phyloP scores from a whole-genome alignment of 2,113 vertebrate species.

The Apodemus speciosus region DNA sequence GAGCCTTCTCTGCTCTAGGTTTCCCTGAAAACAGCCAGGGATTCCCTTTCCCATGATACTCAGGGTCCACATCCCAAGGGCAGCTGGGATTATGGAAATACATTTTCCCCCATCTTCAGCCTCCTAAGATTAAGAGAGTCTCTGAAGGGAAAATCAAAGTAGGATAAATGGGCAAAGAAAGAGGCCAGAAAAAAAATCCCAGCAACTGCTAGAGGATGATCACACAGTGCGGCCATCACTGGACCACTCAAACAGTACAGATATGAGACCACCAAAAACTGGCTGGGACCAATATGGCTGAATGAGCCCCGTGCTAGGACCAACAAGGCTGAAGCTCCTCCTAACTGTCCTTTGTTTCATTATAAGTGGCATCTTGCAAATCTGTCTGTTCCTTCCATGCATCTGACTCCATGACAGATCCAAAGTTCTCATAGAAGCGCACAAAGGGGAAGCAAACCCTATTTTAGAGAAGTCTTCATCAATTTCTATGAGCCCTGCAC shows the following conservation, averaged over 20 bases:
- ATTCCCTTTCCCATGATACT: neutral
- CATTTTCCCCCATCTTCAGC: neutral
- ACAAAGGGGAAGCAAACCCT: neutral
- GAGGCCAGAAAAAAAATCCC: too few relatives aligned
- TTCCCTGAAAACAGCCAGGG: neutral
- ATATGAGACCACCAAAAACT: neutral
- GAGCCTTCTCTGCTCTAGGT: too few relatives aligned
- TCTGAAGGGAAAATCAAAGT: neutral
- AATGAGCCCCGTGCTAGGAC: neutral
- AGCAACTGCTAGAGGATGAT: neutral
- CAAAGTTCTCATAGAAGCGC: neutral
- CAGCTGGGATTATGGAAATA: neutral
- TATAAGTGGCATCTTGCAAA: neutral
- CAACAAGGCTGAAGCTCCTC: neutral
- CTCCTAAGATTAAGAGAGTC: neutral
- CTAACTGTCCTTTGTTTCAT: neutral
- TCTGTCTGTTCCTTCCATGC: neutral
- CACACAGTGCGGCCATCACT: neutral
- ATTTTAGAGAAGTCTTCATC: neutral
- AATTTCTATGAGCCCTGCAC: neutral
- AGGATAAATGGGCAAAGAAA: neutral
- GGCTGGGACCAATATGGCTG: neutral
- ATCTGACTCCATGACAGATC: neutral
- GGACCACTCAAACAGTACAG: neutral
- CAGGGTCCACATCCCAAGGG: neutral